phyloP scores from a whole-genome alignment of 2,888 invertebrate genomes.

The Troilus luridus region DNA sequence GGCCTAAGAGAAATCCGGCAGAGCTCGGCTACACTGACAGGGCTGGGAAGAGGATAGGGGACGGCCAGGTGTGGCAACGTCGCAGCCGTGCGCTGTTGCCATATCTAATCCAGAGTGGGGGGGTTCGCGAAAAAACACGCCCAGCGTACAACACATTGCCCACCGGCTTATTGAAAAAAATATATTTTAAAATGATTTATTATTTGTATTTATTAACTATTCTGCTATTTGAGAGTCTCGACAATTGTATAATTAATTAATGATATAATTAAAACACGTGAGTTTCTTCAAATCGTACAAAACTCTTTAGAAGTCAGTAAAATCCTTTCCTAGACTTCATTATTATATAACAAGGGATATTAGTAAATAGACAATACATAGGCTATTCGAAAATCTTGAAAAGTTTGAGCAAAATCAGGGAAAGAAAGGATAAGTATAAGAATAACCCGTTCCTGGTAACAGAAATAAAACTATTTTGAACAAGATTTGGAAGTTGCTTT shows the following conservation, averaged over 20 bases:
- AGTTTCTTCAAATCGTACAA: background rate
- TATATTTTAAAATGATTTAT: conserved; percentile 34
- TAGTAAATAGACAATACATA: background rate
- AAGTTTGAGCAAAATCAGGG: background rate
- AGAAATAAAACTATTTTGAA: no score
- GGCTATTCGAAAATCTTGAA: background rate
- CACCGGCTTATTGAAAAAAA: conserved; percentile 47
- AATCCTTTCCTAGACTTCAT: background rate
- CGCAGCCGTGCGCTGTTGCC: conserved; percentile 53
- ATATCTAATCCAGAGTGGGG: conserved; percentile 14
- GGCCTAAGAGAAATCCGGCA: conserved; percentile 32
- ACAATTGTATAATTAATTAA: background rate
- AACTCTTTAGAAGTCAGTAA: background rate
- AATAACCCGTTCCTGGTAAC: background rate
- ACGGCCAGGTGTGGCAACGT: conserved; percentile 50
- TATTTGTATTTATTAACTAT: conserved; percentile 13
- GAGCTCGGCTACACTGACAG: conserved; percentile 19
- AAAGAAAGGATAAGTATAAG: background rate
- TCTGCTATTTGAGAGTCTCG: background rate
- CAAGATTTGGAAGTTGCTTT: no score
- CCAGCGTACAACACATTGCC: conserved; percentile 28
- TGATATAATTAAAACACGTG: background rate
- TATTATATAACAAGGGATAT: background rate
- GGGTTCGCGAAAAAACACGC: conserved; percentile 48
- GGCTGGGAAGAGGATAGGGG: conserved; percentile 40